A percentile compares a stretch with the other conserved stretches of the same genome.
These are phyloP conservation scores for Astyanax mexicanus DNA, from an alignment of 2,797 vertebrate species.

Conservation along the genomic window DNA sequence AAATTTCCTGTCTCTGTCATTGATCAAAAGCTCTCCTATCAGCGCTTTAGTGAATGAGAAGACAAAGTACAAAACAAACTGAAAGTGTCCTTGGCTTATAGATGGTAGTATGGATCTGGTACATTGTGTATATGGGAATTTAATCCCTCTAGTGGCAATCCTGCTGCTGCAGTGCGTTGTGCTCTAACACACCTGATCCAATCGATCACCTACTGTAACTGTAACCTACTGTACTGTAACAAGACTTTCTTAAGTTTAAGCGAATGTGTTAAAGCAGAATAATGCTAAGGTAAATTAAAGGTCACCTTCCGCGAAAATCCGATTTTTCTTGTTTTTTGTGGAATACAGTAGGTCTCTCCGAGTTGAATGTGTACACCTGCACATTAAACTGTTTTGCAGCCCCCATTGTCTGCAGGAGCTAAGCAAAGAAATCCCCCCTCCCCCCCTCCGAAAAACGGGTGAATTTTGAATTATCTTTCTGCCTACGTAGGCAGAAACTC, in stretches of 20 bases:
- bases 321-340: no score
- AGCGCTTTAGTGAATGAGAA: conserved; percentile 1
- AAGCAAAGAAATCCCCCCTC: no score
- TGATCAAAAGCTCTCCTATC: conserved; percentile 8
- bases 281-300: no score
- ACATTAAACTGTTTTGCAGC: no score
- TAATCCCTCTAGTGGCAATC: neutral
- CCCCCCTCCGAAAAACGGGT: no score
- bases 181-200: neutral
- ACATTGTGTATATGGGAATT: neutral
- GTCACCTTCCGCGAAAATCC: no score
- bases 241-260: neutral
- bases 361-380: no score
- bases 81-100: neutral
- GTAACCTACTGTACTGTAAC: no score
- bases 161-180: neutral
- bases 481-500: no score
- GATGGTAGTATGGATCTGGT: neutral
- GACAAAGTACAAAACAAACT: neutral
- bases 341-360: no score
- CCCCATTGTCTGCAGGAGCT: no score
- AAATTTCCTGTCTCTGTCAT: conserved; percentile 35
- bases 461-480: no score
- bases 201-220: neutral
- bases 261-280: neutral